phyloP scores from a whole-genome alignment of 2,113 vertebrate species.

The Donacobius atricapilla region DNA sequence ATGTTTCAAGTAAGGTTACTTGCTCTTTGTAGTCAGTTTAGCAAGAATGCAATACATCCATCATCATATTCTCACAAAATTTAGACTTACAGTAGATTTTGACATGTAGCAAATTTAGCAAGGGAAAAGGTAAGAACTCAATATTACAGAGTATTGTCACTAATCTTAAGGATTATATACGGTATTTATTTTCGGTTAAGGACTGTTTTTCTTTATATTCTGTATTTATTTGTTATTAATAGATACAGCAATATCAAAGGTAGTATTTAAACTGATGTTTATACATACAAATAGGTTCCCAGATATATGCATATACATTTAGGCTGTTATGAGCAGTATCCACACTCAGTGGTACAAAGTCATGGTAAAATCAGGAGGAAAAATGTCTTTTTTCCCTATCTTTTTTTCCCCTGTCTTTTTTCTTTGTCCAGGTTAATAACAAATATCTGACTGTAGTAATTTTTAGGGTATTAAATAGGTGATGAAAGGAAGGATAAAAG shows the following conservation, averaged over 20 bases:
- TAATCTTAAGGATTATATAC: background rate
- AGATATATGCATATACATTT: background rate
- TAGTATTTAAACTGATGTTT: background rate
- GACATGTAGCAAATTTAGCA: background rate
- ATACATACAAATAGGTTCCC: background rate
- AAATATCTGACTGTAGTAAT: constrained; percentile 78
- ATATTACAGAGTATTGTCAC: background rate
- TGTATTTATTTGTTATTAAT: background rate
- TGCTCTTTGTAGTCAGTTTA: background rate
- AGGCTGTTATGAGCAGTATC: background rate
- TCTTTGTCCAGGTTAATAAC: constrained; percentile 50
- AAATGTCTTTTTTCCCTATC: background rate
- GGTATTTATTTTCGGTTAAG: background rate
- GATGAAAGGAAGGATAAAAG: constrained; percentile 82
- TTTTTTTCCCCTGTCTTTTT: too few relatives aligned
- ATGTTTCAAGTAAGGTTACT: background rate
- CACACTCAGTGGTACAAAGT: background rate
- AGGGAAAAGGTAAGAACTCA: background rate
- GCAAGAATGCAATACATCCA: background rate
- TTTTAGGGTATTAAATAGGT: constrained; percentile 77
- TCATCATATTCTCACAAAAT: background rate
- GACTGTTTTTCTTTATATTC: background rate
- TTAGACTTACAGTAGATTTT: background rate
- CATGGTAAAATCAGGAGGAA: background rate
- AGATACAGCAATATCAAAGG: background rate